phyloP scores from a whole-genome alignment of 2,888 invertebrate species.

The Mimas tiliae region DNA sequence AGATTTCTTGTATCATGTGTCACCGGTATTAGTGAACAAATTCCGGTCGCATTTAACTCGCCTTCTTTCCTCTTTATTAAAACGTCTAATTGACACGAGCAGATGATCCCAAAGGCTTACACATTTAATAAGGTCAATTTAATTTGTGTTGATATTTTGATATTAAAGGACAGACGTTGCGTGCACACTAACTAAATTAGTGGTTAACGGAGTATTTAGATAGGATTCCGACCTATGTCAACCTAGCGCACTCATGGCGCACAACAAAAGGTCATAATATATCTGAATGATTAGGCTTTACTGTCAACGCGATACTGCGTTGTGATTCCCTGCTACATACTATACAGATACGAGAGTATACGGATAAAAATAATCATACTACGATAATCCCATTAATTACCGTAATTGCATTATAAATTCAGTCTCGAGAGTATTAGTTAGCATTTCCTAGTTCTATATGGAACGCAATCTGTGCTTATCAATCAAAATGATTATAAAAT shows the following conservation, averaged over 20 bases:
- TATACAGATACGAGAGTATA: too few relatives aligned
- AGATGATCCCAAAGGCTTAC: neutral
- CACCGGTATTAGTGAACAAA: neutral
- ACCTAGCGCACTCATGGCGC: too few relatives aligned
- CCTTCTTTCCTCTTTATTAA: too few relatives aligned
- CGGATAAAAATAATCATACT: too few relatives aligned
- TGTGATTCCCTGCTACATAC: too few relatives aligned
- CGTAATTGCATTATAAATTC: neutral
- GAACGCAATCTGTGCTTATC: neutral
- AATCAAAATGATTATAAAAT: conserved; percentile 3
- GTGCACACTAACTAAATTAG: neutral
- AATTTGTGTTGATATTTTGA: neutral
- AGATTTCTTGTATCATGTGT: neutral
- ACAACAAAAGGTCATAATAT: too few relatives aligned
- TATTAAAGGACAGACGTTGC: neutral
- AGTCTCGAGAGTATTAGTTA: neutral
- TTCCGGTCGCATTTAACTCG: neutral
- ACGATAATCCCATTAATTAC: neutral
- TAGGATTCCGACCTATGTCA: too few relatives aligned
- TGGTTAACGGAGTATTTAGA: neutral
- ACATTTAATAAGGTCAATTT: neutral
- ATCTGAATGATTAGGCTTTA: too few relatives aligned
- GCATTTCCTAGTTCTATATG: neutral
- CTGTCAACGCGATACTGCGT: too few relatives aligned
- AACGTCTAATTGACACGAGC: neutral